Evolutionary conservation across 2,888 invertebrate species (phyloP).

Genomic region (Dione juno): DNA sequence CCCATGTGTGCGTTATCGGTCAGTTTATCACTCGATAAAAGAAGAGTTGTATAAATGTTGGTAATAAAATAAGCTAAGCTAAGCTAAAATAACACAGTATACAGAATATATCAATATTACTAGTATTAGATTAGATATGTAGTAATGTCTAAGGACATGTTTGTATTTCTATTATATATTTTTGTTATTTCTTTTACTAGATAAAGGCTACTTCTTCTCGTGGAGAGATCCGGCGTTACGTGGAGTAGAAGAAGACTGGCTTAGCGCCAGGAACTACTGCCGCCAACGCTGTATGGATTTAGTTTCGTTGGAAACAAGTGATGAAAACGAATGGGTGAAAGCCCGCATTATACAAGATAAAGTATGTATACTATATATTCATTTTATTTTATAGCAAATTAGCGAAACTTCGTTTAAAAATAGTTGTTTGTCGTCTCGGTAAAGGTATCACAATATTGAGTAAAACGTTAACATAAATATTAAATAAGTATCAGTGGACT

Average conservation of each 20-base stretch:
- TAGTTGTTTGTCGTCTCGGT: neutral
- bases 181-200: constrained; percentile 57
- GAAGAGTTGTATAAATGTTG: too few species aligned
- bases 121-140: too few species aligned
- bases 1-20: too few species aligned
- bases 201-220: constrained; percentile 93
- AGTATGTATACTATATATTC: constrained; percentile 71
- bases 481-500: too few species aligned
- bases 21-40: too few species aligned
- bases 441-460: too few species aligned
- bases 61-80: too few species aligned
- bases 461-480: too few species aligned
- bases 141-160: too few species aligned
- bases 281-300: constrained; percentile 95
- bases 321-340: constrained; percentile 94
- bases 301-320: constrained; percentile 92
- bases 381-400: constrained; percentile 1
- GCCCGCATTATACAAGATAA: constrained; percentile 89
- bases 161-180: too few species aligned
- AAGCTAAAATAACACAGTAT: too few species aligned
- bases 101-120: too few species aligned
- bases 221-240: constrained; percentile 91
- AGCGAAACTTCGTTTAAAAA: neutral
- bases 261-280: constrained; percentile 93
- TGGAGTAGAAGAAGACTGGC: constrained; percentile 92